Evolutionary conservation across 2,888 invertebrate genomes (phyloP), one percentile per base, ranked within the genome.

Genomic region (Hipparchia sbordonii): DNA sequence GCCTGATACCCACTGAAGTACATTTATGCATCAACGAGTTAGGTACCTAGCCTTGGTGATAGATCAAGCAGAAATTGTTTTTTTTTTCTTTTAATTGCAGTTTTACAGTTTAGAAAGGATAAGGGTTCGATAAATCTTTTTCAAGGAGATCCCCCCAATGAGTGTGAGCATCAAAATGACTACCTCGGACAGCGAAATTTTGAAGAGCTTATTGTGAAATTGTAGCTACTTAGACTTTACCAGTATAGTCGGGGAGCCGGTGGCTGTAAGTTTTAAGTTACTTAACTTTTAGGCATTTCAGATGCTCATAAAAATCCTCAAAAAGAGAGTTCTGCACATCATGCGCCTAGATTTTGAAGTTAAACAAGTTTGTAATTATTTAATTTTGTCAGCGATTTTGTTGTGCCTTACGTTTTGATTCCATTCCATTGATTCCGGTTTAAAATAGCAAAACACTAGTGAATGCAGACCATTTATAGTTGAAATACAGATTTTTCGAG

Each of bases 81-180:
- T 62, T 57, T 60, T 67, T 85, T 84, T 85, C 83, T 90, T 89
- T 85, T 80, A 83, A 85, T 92, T 92, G 77, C 92, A 92, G 92
- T 92, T 87, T 90, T 87, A 83, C 91, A 90, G 85, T 92, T 91
- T 92, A 92, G 89, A 92, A 85, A 87, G 89, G 81, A 88, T 92
- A 92, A 91, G 90, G 86, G 89, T 91, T 81, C 89, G 89, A 81
- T 92, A 91, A 89, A 89, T 79, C 13, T 89, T 88, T 87, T 90
- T 90, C 85, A 90, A 90, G 90, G 90, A 89, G 82, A 82, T 81
- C 77, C 80, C 79, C 78, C 76, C 77, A 66, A 80, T 82, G 79
- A 80, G 77, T 75, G 78, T 79, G 79, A 79, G 81, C 75, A 74
- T 79, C 78, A 57, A 79, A 73, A 60, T 72, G 72, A 66, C 74